phyloP scores from a whole-genome alignment of 2,797 vertebrate species.

The Chiloscyllium punctatum region DNA sequence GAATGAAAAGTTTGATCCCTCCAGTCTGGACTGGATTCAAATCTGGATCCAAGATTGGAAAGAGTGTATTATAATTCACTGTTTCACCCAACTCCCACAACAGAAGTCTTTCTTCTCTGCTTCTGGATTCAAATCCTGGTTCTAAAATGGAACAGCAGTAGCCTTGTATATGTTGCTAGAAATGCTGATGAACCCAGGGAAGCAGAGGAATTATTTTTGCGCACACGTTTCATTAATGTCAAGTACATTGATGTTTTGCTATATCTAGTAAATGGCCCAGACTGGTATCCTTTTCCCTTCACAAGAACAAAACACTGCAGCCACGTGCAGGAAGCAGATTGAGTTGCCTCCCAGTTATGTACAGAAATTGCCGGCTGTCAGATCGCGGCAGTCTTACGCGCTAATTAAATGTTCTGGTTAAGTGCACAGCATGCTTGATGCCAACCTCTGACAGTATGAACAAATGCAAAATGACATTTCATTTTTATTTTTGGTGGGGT shows the following conservation, averaged over 20 bases:
- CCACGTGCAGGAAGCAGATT: slow-evolving; percentile 35
- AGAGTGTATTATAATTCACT: neutral
- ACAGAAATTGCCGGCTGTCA: slow-evolving; percentile 32
- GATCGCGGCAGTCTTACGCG: slow-evolving; percentile 46
- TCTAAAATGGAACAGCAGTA: neutral
- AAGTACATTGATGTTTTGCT: neutral
- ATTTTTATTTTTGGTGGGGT: neutral
- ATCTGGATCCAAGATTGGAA: neutral
- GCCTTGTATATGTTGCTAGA: neutral
- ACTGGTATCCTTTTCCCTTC: neutral
- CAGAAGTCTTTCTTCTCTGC: neutral
- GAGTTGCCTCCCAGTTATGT: slow-evolving; percentile 23
- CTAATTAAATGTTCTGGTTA: slow-evolving; percentile 60
- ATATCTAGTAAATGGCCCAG: too few species aligned
- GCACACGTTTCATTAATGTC: too few species aligned
- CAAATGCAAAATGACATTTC: slow-evolving; percentile 38
- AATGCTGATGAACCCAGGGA: neutral
- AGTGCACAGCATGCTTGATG: slow-evolving; percentile 53
- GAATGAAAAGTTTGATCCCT: neutral
- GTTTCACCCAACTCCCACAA: neutral
- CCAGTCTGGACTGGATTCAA: neutral
- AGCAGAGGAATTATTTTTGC: neutral
- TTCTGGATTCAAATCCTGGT: neutral
- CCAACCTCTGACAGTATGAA: slow-evolving; percentile 45
- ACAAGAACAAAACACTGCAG: neutral